Conservation (phyloP, 35 echinoderm and acorn worm species). For the Eucidaris tribuloides region DNA sequence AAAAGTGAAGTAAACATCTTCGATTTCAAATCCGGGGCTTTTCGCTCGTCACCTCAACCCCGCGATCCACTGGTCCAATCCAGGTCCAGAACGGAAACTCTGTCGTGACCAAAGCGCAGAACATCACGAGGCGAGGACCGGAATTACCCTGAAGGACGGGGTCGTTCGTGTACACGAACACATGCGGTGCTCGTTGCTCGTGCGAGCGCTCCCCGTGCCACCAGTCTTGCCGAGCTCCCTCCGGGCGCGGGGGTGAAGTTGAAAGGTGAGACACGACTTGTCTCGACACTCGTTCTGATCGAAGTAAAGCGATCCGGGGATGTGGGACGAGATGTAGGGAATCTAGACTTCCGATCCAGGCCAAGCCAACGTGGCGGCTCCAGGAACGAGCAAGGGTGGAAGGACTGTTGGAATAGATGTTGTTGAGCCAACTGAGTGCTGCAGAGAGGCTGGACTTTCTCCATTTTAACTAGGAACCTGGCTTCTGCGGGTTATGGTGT, state of each 20-base stretch:
- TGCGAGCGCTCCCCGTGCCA: conserved; percentile 41
- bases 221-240: conserved; percentile 54
- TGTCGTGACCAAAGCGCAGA: conserved; percentile 74
- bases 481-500: too few relatives aligned
- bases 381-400: background rate
- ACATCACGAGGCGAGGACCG: conserved; percentile 76
- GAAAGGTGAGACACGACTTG: conserved; percentile 35
- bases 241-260: conserved; percentile 45
- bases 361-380: background rate
- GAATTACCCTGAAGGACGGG: conserved; percentile 53
- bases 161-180: conserved; percentile 81
- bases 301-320: conserved; percentile 66
- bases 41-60: conserved; percentile 37
- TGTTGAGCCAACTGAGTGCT: background rate
- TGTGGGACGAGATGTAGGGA: conserved; percentile 44
- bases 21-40: background rate
- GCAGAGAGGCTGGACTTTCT: background rate
- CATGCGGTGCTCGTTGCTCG: conserved; percentile 77
- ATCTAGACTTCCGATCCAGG: background rate
- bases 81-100: conserved; percentile 71
- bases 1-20: background rate
- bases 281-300: conserved; percentile 41
- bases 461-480: too few relatives aligned
- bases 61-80: conserved; percentile 62
- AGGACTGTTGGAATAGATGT: too few relatives aligned